Base-by-base conservation (phyloP, 2,113 vertebrate genomes). In the Rhabdomys dilectus region DNA sequence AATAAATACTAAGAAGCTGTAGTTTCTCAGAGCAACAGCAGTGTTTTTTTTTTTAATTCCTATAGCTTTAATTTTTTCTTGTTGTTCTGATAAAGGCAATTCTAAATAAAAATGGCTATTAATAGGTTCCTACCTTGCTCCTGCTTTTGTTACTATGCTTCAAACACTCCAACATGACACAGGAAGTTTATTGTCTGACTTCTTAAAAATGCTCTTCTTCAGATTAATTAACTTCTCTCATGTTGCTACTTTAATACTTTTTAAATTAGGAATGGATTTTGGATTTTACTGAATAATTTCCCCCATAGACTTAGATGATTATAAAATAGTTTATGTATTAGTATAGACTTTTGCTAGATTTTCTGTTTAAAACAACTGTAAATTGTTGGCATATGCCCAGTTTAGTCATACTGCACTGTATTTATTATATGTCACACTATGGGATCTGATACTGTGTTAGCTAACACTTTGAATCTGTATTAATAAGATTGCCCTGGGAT, bases 21-120 rank as follows among this genome's bases (percentile, higher is more conserved):
- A 36, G 45, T 80, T 91, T 78, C 10, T n/a, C 73, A 88, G 39
- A 95, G 51, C 88, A 88, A 90, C 31, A 82, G 75, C 3, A 12
- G 17, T 82, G 88, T 95, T 80, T 94, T 76, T 91, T 95, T 80
- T 94, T 76, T 60, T 4, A 91, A 34, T 93, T 39, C 39, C 92
- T 68, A 22, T 26, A 66, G 66, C 8, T 80, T 87, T 81, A 58
- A 89, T 64, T 78, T n/a, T 93, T 93, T 73, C 22, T 66, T 81
- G 72, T 26, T 95, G 21, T 93, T 58, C 42, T 88, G 15, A 13
- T 88, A 51, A 82, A 72, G 68, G 51, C 21, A 70, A 82, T 88
- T 93, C 36, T 75, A 75, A 87, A 90, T 39, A 81, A 81, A 58
- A 91, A 93, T 21, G 60, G 17, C 24, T 93, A 60, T 80, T 87